These are phyloP conservation scores for Mechanitis messenoides DNA, from an alignment of 2,888 invertebrate genomes.

Conservation along the genomic window DNA sequence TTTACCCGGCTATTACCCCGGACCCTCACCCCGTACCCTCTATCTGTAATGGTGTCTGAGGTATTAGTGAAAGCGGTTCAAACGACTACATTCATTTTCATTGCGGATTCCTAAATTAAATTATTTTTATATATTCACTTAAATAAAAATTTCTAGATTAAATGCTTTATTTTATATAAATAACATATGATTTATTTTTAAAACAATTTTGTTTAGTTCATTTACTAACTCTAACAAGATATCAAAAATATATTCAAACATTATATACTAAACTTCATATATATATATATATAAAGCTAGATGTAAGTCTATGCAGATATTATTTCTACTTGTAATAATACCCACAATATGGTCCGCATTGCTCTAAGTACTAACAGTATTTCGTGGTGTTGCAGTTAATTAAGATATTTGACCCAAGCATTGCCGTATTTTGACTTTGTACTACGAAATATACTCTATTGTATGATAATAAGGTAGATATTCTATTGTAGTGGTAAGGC, in stretches of 20 bases:
- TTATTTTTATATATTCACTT: no score
- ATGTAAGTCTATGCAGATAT: neutral
- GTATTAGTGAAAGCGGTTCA: no score
- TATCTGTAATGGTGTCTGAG: no score
- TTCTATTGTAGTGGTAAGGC: neutral
- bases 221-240: no score
- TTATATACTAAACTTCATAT: no score
- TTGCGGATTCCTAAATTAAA: no score
- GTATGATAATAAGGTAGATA: neutral
- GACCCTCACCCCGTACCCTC: neutral
- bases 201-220: no score
- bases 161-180: no score
- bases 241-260: no score
- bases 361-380: slow-evolving; percentile 11
- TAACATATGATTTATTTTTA: no score
- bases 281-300: neutral
- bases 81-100: no score
- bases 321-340: neutral
- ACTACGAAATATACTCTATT: neutral
- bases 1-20: slow-evolving; percentile 10
- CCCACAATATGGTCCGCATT: neutral
- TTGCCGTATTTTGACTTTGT: neutral
- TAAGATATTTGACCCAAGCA: slow-evolving; percentile 17
- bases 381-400: slow-evolving; percentile 25
- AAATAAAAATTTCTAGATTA: no score